Evolutionary conservation across 2,888 invertebrate species (phyloP).

Genomic region (Chrysodeixis includens): DNA sequence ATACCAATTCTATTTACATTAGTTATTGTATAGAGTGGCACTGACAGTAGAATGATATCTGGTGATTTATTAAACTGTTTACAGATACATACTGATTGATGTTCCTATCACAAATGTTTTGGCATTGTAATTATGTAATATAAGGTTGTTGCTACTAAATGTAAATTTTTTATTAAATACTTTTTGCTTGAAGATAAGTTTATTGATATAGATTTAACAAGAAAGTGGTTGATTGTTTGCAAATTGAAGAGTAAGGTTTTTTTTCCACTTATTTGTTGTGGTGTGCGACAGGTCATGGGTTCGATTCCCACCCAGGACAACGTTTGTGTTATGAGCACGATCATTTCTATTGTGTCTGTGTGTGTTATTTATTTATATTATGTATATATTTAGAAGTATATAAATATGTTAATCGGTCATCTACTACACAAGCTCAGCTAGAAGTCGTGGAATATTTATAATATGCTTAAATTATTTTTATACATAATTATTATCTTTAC

Average conservation of each 20-base stretch:
- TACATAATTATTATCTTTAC: too few relatives aligned
- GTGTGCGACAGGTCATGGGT: too few relatives aligned
- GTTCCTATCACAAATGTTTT: background rate
- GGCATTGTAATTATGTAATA: constrained; percentile 5
- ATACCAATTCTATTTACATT: background rate
- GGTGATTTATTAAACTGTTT: background rate
- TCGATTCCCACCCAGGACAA: too few relatives aligned
- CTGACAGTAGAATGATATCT: background rate
- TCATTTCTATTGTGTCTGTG: too few relatives aligned
- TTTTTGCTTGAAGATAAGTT: background rate
- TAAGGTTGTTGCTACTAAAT: background rate
- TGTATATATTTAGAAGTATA: too few relatives aligned
- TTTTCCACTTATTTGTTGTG: too few relatives aligned
- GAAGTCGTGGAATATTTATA: too few relatives aligned
- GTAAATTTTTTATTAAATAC: background rate
- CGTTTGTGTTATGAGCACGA: too few relatives aligned
- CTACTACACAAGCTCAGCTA: too few relatives aligned
- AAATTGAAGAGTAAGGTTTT: background rate
- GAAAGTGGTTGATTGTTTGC: background rate
- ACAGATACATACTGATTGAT: background rate
- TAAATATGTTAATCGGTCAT: too few relatives aligned
- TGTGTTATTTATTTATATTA: too few relatives aligned
- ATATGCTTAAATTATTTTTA: too few relatives aligned
- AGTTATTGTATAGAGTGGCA: background rate
- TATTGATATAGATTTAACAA: background rate